Evolutionary conservation across 2,888 invertebrate species (phyloP).

Genomic region (Euzetes globulus): DNA sequence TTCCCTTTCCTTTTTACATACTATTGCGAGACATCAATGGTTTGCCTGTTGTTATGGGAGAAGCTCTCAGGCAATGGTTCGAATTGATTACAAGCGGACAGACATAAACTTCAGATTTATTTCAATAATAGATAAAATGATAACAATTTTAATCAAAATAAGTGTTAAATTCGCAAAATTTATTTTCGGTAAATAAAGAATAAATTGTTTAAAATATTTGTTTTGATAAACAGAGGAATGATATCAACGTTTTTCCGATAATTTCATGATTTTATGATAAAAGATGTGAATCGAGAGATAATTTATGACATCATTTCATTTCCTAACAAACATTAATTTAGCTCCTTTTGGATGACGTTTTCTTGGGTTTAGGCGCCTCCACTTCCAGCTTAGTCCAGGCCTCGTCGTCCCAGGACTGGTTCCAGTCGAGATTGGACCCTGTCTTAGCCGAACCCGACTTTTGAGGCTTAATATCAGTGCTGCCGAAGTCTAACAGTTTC

Average conservation of each 20-base stretch:
- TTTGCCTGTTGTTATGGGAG: conserved; percentile 81
- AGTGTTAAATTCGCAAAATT: not conserved
- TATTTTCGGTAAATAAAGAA: not conserved
- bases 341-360: conserved; percentile 32
- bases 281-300: not conserved
- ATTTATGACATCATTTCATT: not conserved
- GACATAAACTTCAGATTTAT: conserved; percentile 3
- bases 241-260: not conserved
- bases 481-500: conserved; percentile 14
- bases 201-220: not conserved
- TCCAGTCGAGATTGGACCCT: not conserved
- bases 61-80: conserved; percentile 97
- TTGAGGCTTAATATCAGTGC: not conserved
- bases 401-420: conserved; percentile 5
- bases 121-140: not conserved
- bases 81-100: conserved; percentile 66
- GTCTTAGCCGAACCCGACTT: not conserved
- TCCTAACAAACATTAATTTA: not conserved
- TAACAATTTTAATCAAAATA: not conserved
- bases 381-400: conserved; percentile 28
- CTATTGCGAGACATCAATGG: conserved; percentile 80
- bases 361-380: conserved; percentile 36
- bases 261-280: not conserved
- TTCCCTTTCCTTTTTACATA: conserved; percentile 97
- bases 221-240: conserved; percentile 5